Conservation (phyloP, 2,888 invertebrate genomes). For the Carterocephalus palaemon region DNA sequence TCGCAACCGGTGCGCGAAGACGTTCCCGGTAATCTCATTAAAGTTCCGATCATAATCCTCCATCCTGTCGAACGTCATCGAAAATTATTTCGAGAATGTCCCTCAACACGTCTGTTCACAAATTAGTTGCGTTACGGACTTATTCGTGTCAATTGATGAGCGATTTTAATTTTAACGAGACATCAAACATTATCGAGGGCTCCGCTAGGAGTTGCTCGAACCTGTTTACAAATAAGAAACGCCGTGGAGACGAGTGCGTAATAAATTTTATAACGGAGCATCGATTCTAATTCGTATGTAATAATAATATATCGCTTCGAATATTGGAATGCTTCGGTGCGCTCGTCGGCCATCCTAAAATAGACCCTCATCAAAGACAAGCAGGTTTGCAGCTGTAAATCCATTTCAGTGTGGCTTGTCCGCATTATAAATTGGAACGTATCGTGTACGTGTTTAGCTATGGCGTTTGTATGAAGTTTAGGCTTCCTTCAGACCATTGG, state of each 20-base stretch:
- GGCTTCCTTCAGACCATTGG: too few species aligned
- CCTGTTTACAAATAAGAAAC: slow-evolving; percentile 76
- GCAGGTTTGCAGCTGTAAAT: slow-evolving; percentile 79
- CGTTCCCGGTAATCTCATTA: slow-evolving; percentile 64
- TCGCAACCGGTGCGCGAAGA: slow-evolving; percentile 29
- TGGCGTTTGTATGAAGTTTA: slow-evolving; percentile 41
- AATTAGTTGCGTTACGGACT: slow-evolving; percentile 68
- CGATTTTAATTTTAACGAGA: slow-evolving; percentile 76
- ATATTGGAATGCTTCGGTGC: slow-evolving; percentile 75
- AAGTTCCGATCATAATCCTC: slow-evolving; percentile 62
- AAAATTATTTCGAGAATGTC: slow-evolving; percentile 64
- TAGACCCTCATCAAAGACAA: slow-evolving; percentile 79
- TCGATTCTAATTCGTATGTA: slow-evolving; percentile 73
- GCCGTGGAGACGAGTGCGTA: slow-evolving; percentile 70
- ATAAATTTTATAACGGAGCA: slow-evolving; percentile 76
- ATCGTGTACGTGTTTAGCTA: slow-evolving; percentile 41
- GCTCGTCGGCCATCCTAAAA: slow-evolving; percentile 72
- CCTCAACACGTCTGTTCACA: slow-evolving; percentile 65
- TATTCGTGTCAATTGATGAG: slow-evolving; percentile 69
- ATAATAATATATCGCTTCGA: slow-evolving; percentile 76
- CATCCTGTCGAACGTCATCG: slow-evolving; percentile 47
- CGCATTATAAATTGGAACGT: slow-evolving; percentile 75
- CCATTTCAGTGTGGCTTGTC: slow-evolving; percentile 77
- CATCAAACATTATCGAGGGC: slow-evolving; percentile 75
- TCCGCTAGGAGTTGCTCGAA: slow-evolving; percentile 60